These are phyloP conservation scores for Tupaia chinensis DNA, from an alignment of 2,113 vertebrate genomes.

Conservation along the genomic window DNA sequence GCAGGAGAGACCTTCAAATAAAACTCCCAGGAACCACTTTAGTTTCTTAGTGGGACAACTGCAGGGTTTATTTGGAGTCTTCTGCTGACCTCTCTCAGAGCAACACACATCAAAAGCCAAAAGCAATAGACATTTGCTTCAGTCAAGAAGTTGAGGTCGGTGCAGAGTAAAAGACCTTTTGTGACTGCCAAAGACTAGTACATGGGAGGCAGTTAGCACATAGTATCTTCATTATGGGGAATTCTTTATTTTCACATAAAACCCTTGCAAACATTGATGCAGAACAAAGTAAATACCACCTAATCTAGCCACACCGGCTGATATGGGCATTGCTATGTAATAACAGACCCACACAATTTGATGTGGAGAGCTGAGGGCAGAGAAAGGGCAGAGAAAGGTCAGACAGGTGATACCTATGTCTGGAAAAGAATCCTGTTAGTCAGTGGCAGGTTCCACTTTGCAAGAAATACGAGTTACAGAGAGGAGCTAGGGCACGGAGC, in stretches of 20 bases:
- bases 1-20: conserved; percentile 23
- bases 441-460: conserved; percentile 14
- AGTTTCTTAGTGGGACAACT: conserved; percentile 40
- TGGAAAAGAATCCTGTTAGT: conserved; percentile 12
- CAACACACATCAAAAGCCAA: conserved; percentile 25
- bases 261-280: neutral
- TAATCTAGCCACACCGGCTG: neutral
- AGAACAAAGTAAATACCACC: neutral
- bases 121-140: conserved; percentile 42
- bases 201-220: neutral
- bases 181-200: neutral
- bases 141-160: neutral
- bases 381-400: neutral
- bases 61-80: conserved; percentile 57
- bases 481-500: neutral
- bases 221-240: neutral
- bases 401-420: neutral
- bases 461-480: conserved; percentile 2
- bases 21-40: neutral
- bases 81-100: conserved; percentile 13
- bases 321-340: neutral
- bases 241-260: conserved; percentile 42
- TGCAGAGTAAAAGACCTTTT: neutral
- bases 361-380: neutral
- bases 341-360: accelerated